A percentile compares a stretch with the other conserved stretches of the same genome.
Conservation (phyloP, 1,140 invertebrate genomes). For the Idris sp. region DNA sequence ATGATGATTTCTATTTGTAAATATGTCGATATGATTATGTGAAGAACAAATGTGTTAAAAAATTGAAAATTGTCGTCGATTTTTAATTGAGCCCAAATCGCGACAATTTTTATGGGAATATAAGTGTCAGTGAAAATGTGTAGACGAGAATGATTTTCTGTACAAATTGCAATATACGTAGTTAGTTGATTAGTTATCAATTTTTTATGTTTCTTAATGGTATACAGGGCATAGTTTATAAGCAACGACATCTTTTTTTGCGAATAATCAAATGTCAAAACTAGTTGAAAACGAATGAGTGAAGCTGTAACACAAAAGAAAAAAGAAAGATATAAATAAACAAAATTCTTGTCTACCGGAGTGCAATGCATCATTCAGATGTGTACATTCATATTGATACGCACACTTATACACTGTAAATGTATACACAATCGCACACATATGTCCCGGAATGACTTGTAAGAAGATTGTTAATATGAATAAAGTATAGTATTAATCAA, state of each 20-base stretch:
- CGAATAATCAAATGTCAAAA: slow-evolving; percentile 63
- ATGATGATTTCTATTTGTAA: slow-evolving; percentile 63
- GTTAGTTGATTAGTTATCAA: slow-evolving; percentile 67
- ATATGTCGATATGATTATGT: slow-evolving; percentile 63
- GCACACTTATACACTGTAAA: slow-evolving; percentile 46
- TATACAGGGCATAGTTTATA: slow-evolving; percentile 78
- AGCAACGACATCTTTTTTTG: slow-evolving; percentile 70
- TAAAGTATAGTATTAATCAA: slow-evolving; percentile 73
- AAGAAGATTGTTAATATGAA: slow-evolving; percentile 72
- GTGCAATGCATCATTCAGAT: slow-evolving; percentile 61
- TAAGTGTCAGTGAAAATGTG: slow-evolving; percentile 25
- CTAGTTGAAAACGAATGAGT: slow-evolving; percentile 43
- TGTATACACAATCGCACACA: slow-evolving; percentile 52
- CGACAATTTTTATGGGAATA: slow-evolving; percentile 52
- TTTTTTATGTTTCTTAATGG: slow-evolving; percentile 75
- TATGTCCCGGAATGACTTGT: slow-evolving; percentile 45
- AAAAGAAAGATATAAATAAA: neutral
- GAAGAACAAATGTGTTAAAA: slow-evolving; percentile 11
- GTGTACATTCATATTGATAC: slow-evolving; percentile 44
- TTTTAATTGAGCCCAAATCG: slow-evolving; percentile 63
- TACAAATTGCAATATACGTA: slow-evolving; percentile 51
- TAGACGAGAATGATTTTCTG: slow-evolving; percentile 25
- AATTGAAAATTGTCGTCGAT: slow-evolving; percentile 51
- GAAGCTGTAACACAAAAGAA: slow-evolving; percentile 13
- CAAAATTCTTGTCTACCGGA: slow-evolving; percentile 63